Evolutionary conservation across 1,140 invertebrate genomes (phyloP), one percentile per base, ranked within the genome.

Genomic region (Anoplolepis gracilipes): DNA sequence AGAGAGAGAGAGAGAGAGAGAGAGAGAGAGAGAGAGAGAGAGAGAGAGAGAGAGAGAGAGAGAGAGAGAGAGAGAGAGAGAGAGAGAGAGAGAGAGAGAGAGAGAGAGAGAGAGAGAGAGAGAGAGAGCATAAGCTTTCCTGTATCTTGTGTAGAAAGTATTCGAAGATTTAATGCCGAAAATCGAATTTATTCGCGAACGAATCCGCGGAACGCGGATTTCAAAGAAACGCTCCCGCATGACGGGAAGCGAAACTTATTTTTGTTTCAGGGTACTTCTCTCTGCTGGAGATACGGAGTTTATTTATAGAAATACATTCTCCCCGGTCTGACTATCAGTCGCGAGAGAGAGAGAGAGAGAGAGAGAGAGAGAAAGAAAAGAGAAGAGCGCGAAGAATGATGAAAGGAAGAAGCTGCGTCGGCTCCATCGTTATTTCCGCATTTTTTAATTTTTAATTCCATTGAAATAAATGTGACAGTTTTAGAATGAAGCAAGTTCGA

Each of bases 261-360:
- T 92, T 92, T 87, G 84, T 89, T 91, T 85, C 89, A 86, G 86
- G 78, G 72, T 87, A 86, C 90, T 86, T 88, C 84, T 49, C 46
- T 49, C 46, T 49, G 16, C 46, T 92, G 86, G 86, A 90, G 86
- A 90, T 89, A 86, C 82, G 77, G 62, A 62, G 88, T 90, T 90
- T 93, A 93, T 93, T 92, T 93, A 92, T 93, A 93, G 92, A 70
- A 82, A 86, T 76, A 76, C 77, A 10, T 89, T 59, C 87, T 90
- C 73, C 46, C 16, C 81, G 81, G 84, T 70, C 77, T 62, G 86
- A 87, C 91, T 92, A 91, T 92, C 92, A 90, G 90, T 55, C 84
- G 57, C 64, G 76, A 81, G 39, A 13, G 25, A 33, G n/a, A n/a
- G 76, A 81, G 39, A 13, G 25, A 33, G 76, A 81, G 39, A 13